Conservation (phyloP, 2,888 invertebrate genomes). For the Cheilosia vulpina region DNA sequence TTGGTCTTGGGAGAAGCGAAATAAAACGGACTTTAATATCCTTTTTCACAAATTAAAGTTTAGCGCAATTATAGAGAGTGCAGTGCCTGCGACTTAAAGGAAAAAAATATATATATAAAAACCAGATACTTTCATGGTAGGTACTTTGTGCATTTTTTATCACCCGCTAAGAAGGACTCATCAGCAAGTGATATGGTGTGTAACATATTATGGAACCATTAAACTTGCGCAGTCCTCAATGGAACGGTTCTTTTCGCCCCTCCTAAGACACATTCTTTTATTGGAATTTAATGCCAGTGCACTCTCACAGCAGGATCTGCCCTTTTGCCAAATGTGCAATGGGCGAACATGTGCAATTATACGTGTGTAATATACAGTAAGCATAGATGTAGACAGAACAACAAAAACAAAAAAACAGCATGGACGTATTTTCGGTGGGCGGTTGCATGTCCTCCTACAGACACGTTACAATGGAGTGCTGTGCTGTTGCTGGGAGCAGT, state of each 20-base stretch:
- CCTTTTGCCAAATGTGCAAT: constrained; percentile 61
- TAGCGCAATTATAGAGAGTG: constrained; percentile 17
- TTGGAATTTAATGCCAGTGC: constrained; percentile 56
- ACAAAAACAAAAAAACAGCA: constrained; percentile 14
- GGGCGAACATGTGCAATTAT: constrained; percentile 62
- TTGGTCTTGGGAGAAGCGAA: not conserved
- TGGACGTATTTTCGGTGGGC: constrained; percentile 60
- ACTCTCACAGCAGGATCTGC: constrained; percentile 35
- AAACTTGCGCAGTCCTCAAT: constrained; percentile 42
- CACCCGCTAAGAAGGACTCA: constrained; percentile 64
- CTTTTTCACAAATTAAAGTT: constrained; percentile 55
- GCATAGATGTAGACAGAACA: constrained; percentile 7
- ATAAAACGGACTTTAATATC: constrained; percentile 48
- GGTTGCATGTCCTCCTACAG: constrained; percentile 48
- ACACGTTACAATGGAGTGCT: constrained; percentile 55
- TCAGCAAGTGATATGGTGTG: constrained; percentile 56
- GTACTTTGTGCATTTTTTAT: constrained; percentile 61
- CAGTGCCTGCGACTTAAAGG: not conserved
- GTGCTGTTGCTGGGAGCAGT: constrained; percentile 46
- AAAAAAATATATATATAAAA: constrained; percentile 10
- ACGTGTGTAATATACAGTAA: constrained; percentile 53
- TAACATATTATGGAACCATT: constrained; percentile 58
- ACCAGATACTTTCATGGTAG: constrained; percentile 16
- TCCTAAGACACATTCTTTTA: constrained; percentile 48
- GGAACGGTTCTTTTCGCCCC: constrained; percentile 20